phyloP scores from a whole-genome alignment of 2,888 invertebrate species.

The Choristoneura rosaceana region DNA sequence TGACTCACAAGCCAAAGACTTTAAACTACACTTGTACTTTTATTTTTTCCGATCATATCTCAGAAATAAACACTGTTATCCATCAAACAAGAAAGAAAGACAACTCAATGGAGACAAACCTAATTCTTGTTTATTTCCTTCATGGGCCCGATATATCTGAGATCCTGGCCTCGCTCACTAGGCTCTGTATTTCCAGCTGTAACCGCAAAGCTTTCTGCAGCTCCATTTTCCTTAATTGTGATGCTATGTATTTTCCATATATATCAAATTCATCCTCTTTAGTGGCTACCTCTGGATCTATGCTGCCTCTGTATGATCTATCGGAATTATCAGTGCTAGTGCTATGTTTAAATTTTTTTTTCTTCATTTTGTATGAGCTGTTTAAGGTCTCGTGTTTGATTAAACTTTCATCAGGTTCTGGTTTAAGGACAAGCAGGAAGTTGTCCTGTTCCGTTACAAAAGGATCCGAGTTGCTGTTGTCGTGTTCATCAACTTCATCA shows the following conservation, averaged over 20 bases:
- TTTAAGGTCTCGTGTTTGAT: slow-evolving; percentile 24
- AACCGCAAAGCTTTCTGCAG: slow-evolving; percentile 69
- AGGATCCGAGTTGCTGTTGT: slow-evolving; percentile 27
- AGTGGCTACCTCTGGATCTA: slow-evolving; percentile 50
- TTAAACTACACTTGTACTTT: slow-evolving; percentile 25
- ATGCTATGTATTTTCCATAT: slow-evolving; percentile 77
- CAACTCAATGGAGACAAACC: neutral
- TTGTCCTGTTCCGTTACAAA: slow-evolving; percentile 33
- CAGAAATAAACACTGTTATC: neutral
- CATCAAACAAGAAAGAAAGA: neutral
- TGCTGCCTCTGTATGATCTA: slow-evolving; percentile 53
- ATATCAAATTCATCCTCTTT: slow-evolving; percentile 80
- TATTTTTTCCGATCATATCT: slow-evolving; percentile 17
- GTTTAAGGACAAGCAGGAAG: slow-evolving; percentile 54
- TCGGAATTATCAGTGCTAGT: slow-evolving; percentile 61
- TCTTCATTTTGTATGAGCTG: slow-evolving; percentile 52
- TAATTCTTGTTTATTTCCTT: slow-evolving; percentile 20
- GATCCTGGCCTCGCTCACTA: slow-evolving; percentile 74
- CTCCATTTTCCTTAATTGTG: slow-evolving; percentile 74
- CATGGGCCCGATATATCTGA: slow-evolving; percentile 54
- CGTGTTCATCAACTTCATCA: slow-evolving; percentile 45
- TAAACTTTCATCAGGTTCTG: slow-evolving; percentile 52
- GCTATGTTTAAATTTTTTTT: slow-evolving; percentile 62
- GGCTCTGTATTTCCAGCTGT: slow-evolving; percentile 73
- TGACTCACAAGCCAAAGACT: slow-evolving; percentile 1